Conservation (phyloP, 2,888 invertebrate genomes). For the Nebria brevicollis region DNA sequence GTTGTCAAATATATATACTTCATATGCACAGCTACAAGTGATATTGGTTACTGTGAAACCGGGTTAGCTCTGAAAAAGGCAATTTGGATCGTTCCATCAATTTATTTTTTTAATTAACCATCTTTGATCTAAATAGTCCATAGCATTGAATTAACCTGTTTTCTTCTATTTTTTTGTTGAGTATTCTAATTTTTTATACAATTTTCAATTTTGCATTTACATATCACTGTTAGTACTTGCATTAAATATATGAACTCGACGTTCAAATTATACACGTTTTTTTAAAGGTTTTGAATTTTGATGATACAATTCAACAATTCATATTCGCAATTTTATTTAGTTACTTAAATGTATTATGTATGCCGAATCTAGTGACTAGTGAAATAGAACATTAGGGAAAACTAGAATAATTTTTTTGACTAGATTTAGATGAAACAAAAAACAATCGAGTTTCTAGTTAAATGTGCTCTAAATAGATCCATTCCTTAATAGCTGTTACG, state of each 20-base stretch:
- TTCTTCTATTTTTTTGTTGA: too few relatives aligned
- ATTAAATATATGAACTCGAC: neutral
- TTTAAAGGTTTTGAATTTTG: conserved; percentile 22
- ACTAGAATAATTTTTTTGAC: neutral
- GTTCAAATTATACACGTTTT: neutral
- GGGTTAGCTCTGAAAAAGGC: too few relatives aligned
- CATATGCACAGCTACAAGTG: neutral
- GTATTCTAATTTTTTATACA: too few relatives aligned
- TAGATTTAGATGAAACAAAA: neutral
- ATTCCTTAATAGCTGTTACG: conserved; percentile 26
- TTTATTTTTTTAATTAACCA: too few relatives aligned
- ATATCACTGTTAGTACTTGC: too few relatives aligned
- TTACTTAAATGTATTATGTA: conserved; percentile 23
- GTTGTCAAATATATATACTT: conserved; percentile 8
- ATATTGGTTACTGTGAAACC: too few relatives aligned
- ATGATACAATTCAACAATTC: conserved; percentile 7
- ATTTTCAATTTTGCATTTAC: too few relatives aligned
- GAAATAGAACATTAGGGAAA: conserved; percentile 27
- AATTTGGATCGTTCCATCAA: too few relatives aligned
- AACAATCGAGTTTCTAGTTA: conserved; percentile 39
- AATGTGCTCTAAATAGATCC: conserved; percentile 37
- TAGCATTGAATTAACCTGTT: too few relatives aligned
- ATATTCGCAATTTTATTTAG: conserved; percentile 3
- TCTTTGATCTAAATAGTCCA: too few relatives aligned
- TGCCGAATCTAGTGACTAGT: conserved; percentile 28